Conservation (phyloP, 2,888 invertebrate species). For the Noctua janthina region DNA sequence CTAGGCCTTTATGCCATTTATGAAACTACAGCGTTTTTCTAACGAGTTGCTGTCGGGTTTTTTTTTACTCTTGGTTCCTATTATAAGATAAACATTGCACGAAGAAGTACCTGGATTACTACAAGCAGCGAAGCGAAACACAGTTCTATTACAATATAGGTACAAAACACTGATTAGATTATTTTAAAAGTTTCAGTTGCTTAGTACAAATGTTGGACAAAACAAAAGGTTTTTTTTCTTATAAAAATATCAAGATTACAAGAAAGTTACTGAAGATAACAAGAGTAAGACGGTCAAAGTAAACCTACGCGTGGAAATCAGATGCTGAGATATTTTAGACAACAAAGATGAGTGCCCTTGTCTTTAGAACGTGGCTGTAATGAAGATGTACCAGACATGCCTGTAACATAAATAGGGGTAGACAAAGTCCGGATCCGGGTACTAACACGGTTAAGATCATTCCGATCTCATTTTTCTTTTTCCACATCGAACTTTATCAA, state of each 20-base stretch:
- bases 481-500: neutral
- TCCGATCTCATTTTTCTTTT: neutral
- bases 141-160: neutral
- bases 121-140: neutral
- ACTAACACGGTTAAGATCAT: neutral
- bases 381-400: neutral
- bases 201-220: neutral
- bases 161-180: neutral
- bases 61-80: conserved; percentile 8
- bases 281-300: neutral
- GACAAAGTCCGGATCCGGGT: neutral
- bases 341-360: neutral
- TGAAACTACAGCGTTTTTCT: conserved; percentile 39
- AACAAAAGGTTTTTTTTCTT: neutral
- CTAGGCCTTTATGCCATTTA: neutral
- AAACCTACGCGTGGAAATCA: neutral
- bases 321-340: neutral
- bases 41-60: neutral
- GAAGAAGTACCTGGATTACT: neutral
- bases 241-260: neutral
- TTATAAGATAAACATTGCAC: conserved; percentile 10
- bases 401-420: too few relatives aligned
- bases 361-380: neutral
- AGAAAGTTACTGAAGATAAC: neutral
- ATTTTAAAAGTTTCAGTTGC: conserved; percentile 1